phyloP scores from a whole-genome alignment of 2,888 invertebrate genomes.

The Acleris literana region DNA sequence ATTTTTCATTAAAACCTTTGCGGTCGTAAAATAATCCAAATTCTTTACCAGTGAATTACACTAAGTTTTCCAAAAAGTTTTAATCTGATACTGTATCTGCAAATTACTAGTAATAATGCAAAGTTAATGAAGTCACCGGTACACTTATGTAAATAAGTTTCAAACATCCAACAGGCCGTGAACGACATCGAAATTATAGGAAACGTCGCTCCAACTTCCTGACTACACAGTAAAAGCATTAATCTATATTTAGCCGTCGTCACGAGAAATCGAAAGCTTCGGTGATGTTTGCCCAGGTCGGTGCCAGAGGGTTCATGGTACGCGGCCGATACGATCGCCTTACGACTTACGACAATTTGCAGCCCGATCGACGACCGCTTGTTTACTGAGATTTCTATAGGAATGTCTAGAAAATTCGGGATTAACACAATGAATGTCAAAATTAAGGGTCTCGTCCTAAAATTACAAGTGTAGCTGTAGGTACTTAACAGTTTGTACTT shows the following conservation, averaged over 20 bases:
- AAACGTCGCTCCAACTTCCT: constrained; percentile 7
- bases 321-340: constrained; percentile 26
- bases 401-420: background rate
- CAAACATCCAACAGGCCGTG: background rate
- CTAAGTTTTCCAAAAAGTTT: too few relatives aligned
- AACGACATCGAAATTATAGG: constrained; percentile 11
- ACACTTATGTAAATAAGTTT: background rate
- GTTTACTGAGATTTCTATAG: background rate
- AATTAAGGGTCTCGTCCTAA: too few relatives aligned
- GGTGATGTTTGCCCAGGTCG: constrained; percentile 7
- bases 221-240: constrained; percentile 14
- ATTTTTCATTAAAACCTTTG: too few relatives aligned
- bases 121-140: background rate
- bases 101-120: too few relatives aligned
- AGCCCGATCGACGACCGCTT: constrained; percentile 16
- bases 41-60: too few relatives aligned
- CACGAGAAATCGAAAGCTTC: constrained; percentile 21
- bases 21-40: too few relatives aligned
- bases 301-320: constrained; percentile 28
- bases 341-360: constrained; percentile 5
- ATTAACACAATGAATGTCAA: background rate
- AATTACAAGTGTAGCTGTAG: too few relatives aligned
- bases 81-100: too few relatives aligned
- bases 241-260: constrained; percentile 29
- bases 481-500: too few relatives aligned